Conservation (phyloP, 2,888 invertebrate species). For the Leptarthrus brevirostris region DNA sequence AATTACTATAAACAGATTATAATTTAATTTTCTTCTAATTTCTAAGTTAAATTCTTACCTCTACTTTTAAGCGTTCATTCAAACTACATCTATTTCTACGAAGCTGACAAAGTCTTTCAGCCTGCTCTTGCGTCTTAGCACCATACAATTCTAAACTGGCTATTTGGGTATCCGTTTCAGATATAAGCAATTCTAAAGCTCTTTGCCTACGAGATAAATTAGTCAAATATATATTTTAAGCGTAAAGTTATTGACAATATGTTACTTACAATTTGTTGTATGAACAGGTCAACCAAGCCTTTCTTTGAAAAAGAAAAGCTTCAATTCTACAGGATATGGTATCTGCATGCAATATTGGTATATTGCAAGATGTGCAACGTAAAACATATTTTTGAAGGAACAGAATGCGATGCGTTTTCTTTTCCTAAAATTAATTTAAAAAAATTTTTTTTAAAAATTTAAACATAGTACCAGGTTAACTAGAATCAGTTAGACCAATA, state of each 20-base stretch:
- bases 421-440: not conserved
- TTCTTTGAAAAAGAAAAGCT: conserved; percentile 42
- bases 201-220: conserved; percentile 74
- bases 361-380: conserved; percentile 40
- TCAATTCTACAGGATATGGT: conserved; percentile 23
- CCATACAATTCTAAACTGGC: conserved; percentile 83
- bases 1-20: too few species aligned
- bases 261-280: conserved; percentile 47
- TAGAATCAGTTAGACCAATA: too few species aligned
- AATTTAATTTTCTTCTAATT: too few species aligned
- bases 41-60: too few species aligned
- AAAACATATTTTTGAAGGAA: conserved; percentile 46
- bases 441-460: too few species aligned
- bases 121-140: conserved; percentile 73
- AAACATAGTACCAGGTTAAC: too few species aligned
- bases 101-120: conserved; percentile 75
- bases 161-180: conserved; percentile 89
- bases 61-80: conserved; percentile 76
- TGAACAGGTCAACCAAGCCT: conserved; percentile 37
- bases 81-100: conserved; percentile 77
- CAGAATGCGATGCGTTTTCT: conserved; percentile 46
- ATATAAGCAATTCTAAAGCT: conserved; percentile 83
- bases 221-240: not conserved
- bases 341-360: conserved; percentile 14
- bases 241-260: too few species aligned